phyloP scores from a whole-genome alignment of 2,888 invertebrate species.

The Galeopsomyia nigrocyanea region DNA sequence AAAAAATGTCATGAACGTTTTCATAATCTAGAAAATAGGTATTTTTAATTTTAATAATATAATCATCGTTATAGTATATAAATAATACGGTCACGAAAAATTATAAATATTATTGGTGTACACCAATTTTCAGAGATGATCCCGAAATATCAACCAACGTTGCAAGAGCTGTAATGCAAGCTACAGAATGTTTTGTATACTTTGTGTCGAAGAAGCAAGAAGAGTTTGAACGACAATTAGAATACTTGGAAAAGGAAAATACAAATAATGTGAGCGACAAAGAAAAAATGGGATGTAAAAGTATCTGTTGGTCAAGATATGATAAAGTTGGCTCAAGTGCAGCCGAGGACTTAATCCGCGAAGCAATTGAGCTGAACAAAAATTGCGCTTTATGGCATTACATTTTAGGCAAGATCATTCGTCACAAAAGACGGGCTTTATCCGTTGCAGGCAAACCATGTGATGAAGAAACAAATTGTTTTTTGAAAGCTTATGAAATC shows the following conservation, averaged over 20 bases:
- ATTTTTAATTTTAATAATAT: no score
- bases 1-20: background rate
- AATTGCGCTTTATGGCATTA: constrained; percentile 10
- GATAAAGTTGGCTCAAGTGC: background rate
- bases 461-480: constrained; percentile 15
- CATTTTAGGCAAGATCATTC: constrained; percentile 1
- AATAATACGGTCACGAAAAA: background rate
- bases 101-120: background rate
- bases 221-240: background rate
- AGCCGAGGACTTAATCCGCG: background rate
- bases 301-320: background rate
- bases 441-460: background rate
- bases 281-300: constrained; percentile 1
- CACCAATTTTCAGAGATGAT: background rate
- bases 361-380: constrained; percentile 1
- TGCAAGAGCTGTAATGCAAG: background rate
- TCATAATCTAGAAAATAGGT: background rate
- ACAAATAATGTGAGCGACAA: background rate
- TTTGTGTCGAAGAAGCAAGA: background rate
- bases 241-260: background rate
- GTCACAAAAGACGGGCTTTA: background rate
- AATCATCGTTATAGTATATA: no score
- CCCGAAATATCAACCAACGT: background rate
- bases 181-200: background rate
- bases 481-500: constrained; percentile 3